Evolutionary conservation across 2,888 invertebrate genomes (phyloP).

Genomic region (Tetragnatha montana): DNA sequence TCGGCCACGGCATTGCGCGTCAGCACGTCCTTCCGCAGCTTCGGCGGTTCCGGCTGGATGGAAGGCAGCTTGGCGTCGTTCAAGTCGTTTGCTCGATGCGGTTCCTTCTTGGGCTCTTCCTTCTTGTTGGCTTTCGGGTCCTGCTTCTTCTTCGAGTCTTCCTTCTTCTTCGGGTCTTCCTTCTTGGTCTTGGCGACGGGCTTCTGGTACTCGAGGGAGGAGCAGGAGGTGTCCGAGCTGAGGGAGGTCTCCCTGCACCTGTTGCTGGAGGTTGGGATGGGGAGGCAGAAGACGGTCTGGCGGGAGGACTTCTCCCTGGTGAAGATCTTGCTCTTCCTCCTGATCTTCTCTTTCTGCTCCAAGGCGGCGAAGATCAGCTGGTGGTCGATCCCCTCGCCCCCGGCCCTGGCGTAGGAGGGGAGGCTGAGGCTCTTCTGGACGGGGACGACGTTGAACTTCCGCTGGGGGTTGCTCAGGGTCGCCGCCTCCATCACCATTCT

Average conservation of each 20-base stretch:
- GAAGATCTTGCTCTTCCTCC: conserved; percentile 56
- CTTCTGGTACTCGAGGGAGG: conserved; percentile 69
- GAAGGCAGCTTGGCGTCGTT: conserved; percentile 21
- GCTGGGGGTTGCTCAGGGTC: conserved; percentile 60
- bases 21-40: conserved; percentile 2
- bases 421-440: conserved; percentile 66
- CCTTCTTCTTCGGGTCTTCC: not conserved
- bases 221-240: conserved; percentile 71
- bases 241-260: conserved; percentile 61
- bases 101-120: not conserved
- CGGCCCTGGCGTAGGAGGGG: conserved; percentile 61
- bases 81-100: conserved; percentile 20
- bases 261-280: conserved; percentile 46
- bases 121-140: not conserved
- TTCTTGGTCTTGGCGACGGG: conserved; percentile 3
- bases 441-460: conserved; percentile 55
- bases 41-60: not conserved
- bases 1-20: not conserved
- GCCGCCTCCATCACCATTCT: conserved; percentile 66
- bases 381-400: conserved; percentile 67
- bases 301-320: conserved; percentile 49
- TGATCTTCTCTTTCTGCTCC: conserved; percentile 55
- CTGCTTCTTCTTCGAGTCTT: conserved; percentile 21
- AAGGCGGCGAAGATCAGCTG: conserved; percentile 63
- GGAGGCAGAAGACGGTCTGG: conserved; percentile 58